Conservation (phyloP, 1,140 invertebrate species). For the Drosophila setifemur region DNA sequence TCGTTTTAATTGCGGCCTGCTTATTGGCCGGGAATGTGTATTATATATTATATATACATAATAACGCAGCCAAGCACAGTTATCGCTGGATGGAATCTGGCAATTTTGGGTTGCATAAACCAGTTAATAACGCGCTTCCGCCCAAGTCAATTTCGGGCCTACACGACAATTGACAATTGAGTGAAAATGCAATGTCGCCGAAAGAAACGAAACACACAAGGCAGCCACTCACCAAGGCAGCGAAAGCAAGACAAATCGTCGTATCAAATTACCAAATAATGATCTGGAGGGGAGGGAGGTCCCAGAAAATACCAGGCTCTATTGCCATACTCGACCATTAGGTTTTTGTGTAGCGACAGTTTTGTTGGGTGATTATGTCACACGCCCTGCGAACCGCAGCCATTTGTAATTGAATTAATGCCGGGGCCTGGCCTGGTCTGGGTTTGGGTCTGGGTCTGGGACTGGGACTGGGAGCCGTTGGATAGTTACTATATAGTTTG, state of each 20-base stretch:
- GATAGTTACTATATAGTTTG: background rate
- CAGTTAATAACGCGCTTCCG: constrained; percentile 81
- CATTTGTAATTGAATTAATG: constrained; percentile 81
- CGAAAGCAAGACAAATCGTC: constrained; percentile 77
- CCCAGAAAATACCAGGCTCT: constrained; percentile 26
- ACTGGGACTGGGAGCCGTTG: no score
- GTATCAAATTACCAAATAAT: constrained; percentile 81
- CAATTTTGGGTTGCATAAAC: constrained; percentile 81
- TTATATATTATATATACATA: background rate
- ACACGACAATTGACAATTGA: constrained; percentile 75
- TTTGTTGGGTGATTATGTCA: constrained; percentile 69
- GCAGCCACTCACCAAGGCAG: constrained; percentile 36
- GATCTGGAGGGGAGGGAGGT: constrained; percentile 1
- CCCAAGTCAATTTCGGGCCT: constrained; percentile 68
- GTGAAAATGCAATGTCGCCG: constrained; percentile 70
- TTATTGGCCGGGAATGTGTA: constrained; percentile 50
- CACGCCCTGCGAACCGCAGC: constrained; percentile 62
- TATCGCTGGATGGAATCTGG: constrained; percentile 63
- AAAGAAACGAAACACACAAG: no score
- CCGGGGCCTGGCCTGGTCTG: constrained; percentile 17
- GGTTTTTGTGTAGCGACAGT: constrained; percentile 8
- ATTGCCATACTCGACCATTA: constrained; percentile 16
- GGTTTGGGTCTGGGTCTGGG: constrained; percentile 4
- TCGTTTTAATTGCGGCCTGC: constrained; percentile 76
- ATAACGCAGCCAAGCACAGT: constrained; percentile 50